These are phyloP conservation scores for Tinamus guttatus DNA, from an alignment of 2,113 vertebrate genomes.

Conservation along the genomic window DNA sequence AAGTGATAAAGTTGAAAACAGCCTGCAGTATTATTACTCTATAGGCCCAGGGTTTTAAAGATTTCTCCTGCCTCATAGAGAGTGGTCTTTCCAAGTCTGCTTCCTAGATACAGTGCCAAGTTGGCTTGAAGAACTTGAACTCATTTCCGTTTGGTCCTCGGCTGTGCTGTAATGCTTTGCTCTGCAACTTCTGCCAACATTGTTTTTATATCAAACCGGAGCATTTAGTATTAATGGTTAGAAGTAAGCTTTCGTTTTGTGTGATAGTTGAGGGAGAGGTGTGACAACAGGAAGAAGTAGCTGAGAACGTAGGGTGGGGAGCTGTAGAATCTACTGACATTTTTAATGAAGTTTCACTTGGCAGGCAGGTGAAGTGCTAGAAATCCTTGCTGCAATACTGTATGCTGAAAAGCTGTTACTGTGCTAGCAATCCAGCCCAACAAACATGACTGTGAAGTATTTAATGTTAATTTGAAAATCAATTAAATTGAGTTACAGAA, in stretches of 20 bases:
- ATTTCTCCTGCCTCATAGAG: background rate
- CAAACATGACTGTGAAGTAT: background rate
- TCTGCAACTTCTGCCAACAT: background rate
- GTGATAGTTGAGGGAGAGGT: background rate
- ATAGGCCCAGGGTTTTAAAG: background rate
- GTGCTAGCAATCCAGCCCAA: background rate
- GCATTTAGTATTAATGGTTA: background rate
- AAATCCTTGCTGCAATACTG: background rate
- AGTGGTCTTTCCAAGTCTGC: background rate
- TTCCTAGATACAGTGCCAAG: background rate
- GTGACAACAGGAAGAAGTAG: background rate
- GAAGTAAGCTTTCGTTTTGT: background rate
- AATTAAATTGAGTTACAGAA: background rate
- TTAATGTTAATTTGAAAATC: background rate
- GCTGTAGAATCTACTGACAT: background rate
- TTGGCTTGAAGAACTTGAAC: background rate
- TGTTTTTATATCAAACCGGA: background rate
- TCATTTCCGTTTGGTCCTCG: background rate
- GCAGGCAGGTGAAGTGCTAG: background rate
- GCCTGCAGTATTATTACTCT: background rate
- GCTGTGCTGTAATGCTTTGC: background rate
- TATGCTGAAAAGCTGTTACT: background rate
- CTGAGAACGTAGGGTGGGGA: background rate
- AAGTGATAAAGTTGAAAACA: background rate
- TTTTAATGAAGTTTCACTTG: background rate